Percentiles rank a stretch among this genome's conserved stretches.
Evolutionary conservation across 2,113 vertebrate species (phyloP).

Genomic region (Pantherophis guttatus): DNA sequence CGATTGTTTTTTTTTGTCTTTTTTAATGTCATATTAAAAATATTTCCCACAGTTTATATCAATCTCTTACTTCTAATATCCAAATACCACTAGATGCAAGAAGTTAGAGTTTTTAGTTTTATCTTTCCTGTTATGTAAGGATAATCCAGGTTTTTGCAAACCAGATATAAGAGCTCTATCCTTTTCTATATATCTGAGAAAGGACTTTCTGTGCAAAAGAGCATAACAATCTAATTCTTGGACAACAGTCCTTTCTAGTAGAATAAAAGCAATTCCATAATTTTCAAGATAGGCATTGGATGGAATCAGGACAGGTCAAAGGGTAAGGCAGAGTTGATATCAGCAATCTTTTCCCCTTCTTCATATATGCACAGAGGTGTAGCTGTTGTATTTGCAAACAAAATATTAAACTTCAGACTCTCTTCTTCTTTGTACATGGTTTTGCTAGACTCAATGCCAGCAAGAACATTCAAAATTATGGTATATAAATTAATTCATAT

Average conservation of each 20-base stretch:
- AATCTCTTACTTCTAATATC: neutral
- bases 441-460: neutral
- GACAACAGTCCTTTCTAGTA: neutral
- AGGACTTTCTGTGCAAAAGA: neutral
- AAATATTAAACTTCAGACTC: neutral
- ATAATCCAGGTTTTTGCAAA: neutral
- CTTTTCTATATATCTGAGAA: neutral
- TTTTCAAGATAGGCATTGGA: neutral
- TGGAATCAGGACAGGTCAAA: neutral
- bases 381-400: neutral
- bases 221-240: neutral
- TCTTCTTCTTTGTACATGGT: neutral
- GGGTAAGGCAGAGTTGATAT: neutral
- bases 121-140: neutral
- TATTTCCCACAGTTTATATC: neutral
- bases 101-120: neutral
- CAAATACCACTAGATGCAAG: neutral
- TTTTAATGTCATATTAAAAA: neutral
- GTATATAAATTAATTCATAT: neutral
- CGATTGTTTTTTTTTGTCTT: constrained; percentile 11
- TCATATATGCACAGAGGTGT: neutral
- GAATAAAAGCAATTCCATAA: neutral
- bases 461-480: neutral
- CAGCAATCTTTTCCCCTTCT: neutral
- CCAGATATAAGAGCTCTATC: neutral